These are phyloP conservation scores for Hemichromis elongatus DNA, from an alignment of 2,113 vertebrate species.

Conservation along the genomic window DNA sequence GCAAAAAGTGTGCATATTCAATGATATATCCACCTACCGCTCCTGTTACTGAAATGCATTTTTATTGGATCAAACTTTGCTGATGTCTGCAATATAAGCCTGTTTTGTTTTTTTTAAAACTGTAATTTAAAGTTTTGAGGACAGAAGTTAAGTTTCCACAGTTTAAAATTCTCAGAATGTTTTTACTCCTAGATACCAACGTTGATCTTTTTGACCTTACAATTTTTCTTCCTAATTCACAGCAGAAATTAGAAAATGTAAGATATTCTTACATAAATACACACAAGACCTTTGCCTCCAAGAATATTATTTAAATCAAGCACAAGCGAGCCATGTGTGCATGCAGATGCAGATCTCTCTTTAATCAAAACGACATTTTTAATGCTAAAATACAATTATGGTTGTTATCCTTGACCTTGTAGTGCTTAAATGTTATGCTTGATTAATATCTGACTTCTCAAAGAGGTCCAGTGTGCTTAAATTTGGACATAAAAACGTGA, in stretches of 20 bases:
- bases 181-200: neutral
- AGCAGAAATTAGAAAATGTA: neutral
- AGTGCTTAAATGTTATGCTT: neutral
- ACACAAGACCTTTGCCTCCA: neutral
- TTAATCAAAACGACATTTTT: neutral
- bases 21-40: neutral
- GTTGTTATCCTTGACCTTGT: neutral
- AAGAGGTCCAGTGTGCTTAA: neutral
- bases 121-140: neutral
- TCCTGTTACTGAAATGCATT: neutral
- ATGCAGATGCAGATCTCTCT: neutral
- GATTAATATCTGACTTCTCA: neutral
- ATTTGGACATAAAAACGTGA: neutral
- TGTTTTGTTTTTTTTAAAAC: neutral
- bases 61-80: neutral
- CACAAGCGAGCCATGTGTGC: neutral
- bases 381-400: neutral
- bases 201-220: neutral
- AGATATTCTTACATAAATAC: neutral
- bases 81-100: neutral
- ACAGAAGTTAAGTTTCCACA: neutral
- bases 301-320: neutral
- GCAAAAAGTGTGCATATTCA: neutral
- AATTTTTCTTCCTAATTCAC: neutral
- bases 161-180: neutral